Conservation (phyloP, 2,113 vertebrate species). For the Gavialis gangeticus region DNA sequence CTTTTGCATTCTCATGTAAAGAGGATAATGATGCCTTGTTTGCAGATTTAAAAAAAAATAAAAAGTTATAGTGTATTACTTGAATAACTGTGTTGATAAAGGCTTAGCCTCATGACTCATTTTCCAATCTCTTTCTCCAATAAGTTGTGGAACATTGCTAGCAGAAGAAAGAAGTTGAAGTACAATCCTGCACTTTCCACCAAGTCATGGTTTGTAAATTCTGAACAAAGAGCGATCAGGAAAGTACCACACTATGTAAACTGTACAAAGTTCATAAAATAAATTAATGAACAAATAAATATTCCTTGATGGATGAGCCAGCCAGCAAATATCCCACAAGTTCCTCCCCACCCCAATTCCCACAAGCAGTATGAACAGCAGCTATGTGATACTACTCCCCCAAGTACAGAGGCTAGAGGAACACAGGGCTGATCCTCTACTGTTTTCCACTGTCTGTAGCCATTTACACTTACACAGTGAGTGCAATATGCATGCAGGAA, state of each 20-base stretch:
- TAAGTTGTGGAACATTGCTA: conserved; percentile 7
- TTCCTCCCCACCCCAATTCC: conserved; percentile 18
- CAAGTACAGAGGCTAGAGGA: background rate
- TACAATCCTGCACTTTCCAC: conserved; percentile 11
- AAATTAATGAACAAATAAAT: conserved; percentile 79
- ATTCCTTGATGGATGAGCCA: conserved; percentile 50
- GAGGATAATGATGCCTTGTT: background rate
- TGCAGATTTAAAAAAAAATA: background rate
- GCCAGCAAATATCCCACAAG: conserved; percentile 46
- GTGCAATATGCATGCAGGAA: background rate
- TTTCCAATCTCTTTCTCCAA: conserved; percentile 1
- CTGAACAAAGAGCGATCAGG: conserved; percentile 65
- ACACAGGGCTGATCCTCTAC: background rate
- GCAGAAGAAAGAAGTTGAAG: background rate
- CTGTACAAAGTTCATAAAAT: conserved; percentile 72
- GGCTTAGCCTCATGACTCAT: background rate
- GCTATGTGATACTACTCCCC: conserved; percentile 21
- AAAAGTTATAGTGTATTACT: background rate
- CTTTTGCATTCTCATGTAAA: background rate
- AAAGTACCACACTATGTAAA: conserved; percentile 55
- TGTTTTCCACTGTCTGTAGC: background rate
- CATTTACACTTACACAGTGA: background rate
- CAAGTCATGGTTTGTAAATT: conserved; percentile 70
- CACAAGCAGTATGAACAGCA: background rate
- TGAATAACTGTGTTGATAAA: background rate